Percentiles rank a stretch among this genome's conserved stretches.
phyloP scores from a whole-genome alignment of 2,113 vertebrate species.

The Circaetus gallicus region DNA sequence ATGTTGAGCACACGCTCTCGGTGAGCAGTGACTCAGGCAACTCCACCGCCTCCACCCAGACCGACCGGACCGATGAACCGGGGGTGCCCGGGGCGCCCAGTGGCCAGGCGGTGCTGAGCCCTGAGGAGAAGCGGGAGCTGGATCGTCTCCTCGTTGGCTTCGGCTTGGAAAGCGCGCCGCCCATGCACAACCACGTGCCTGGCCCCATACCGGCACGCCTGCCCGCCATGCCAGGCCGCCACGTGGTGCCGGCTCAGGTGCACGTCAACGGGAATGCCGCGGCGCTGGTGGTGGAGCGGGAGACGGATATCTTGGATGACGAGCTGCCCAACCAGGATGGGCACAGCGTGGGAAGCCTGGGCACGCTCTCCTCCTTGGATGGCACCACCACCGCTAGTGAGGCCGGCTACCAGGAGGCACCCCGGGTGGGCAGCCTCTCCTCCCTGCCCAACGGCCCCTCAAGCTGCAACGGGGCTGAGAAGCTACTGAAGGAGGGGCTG shows the following conservation, averaged over 20 bases:
- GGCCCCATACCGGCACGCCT: slow-evolving; percentile 55
- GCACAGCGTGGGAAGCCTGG: slow-evolving; percentile 91
- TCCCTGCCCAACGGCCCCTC: slow-evolving; percentile 73
- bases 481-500: slow-evolving; percentile 55
- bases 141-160: slow-evolving; percentile 92
- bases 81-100: slow-evolving; percentile 43
- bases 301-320: slow-evolving; percentile 96
- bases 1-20: slow-evolving; percentile 91
- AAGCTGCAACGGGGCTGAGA: slow-evolving; percentile 65
- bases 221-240: slow-evolving; percentile 61
- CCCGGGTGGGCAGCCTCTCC: slow-evolving; percentile 50
- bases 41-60: slow-evolving; percentile 96
- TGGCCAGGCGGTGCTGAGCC: slow-evolving; percentile 78
- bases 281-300: slow-evolving; percentile 77
- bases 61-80: slow-evolving; percentile 90
- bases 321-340: slow-evolving; percentile 92
- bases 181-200: slow-evolving; percentile 78
- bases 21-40: slow-evolving; percentile 98
- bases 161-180: slow-evolving; percentile 72
- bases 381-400: slow-evolving; percentile 81
- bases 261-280: slow-evolving; percentile 85
- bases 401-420: slow-evolving; percentile 71
- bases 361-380: slow-evolving; percentile 88
- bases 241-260: slow-evolving; percentile 91
- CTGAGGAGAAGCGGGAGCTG: slow-evolving; percentile 90